phyloP scores from a whole-genome alignment of 2,888 invertebrate genomes.

The Pyrrhosoma nymphula region DNA sequence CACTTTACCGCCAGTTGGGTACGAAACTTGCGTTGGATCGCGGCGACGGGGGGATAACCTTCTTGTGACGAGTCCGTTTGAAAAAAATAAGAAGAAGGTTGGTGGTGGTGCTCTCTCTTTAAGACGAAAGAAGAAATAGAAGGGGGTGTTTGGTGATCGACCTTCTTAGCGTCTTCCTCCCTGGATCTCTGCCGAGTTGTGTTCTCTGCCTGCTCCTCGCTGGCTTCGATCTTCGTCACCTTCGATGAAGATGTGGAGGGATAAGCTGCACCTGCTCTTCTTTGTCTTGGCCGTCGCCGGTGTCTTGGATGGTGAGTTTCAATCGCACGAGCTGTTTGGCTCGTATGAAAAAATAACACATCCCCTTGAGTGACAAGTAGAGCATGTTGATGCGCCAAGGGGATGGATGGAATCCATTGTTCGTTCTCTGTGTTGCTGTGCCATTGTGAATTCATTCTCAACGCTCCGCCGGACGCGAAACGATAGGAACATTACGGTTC shows the following conservation, averaged over 20 bases:
- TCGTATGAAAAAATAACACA: not conserved
- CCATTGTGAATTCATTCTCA: not conserved
- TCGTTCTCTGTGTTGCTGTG: not conserved
- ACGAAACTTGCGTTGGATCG: not conserved
- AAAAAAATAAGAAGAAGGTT: too few relatives aligned
- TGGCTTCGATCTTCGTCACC: not conserved
- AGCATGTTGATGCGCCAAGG: not conserved
- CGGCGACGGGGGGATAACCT: not conserved
- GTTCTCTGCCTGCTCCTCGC: not conserved
- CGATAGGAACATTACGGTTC: not conserved
- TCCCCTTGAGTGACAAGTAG: not conserved
- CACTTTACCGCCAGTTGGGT: not conserved
- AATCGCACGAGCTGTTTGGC: not conserved
- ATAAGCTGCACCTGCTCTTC: not conserved
- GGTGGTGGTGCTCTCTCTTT: too few relatives aligned
- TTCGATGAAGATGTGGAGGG: conserved; percentile 10
- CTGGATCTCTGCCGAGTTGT: not conserved
- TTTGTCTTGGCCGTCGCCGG: not conserved
- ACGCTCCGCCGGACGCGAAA: not conserved
- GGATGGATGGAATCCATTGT: not conserved
- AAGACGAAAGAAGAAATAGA: too few relatives aligned
- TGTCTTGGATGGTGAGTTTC: conserved; percentile 2
- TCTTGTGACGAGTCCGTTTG: not conserved
- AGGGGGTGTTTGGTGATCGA: not conserved
- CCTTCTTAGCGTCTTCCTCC: not conserved